Conservation (phyloP, 1,140 invertebrate species). For the Drosophila orena region DNA sequence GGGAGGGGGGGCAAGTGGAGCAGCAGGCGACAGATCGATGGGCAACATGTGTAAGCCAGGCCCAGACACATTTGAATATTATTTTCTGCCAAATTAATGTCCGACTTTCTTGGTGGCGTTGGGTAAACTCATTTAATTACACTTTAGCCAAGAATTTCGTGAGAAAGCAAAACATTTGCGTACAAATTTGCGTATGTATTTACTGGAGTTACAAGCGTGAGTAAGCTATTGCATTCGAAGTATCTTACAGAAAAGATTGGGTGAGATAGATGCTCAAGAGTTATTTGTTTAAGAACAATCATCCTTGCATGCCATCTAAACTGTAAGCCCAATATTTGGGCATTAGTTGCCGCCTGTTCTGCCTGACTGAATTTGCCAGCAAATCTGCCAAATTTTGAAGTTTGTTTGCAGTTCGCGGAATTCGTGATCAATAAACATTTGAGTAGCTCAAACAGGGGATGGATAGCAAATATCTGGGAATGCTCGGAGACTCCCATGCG, state of each 20-base stretch:
- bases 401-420: constrained; percentile 51
- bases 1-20: not conserved
- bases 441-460: constrained; percentile 19
- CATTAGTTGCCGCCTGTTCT: not conserved
- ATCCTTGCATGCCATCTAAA: not conserved
- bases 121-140: constrained; percentile 43
- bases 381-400: constrained; percentile 5
- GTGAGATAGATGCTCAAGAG: no score
- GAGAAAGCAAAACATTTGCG: constrained; percentile 41
- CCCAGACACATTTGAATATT: constrained; percentile 49
- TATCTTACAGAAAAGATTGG: no score
- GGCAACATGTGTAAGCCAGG: constrained; percentile 44
- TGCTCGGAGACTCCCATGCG: constrained; percentile 58
- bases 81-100: constrained; percentile 42
- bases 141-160: constrained; percentile 29
- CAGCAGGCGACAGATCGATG: constrained; percentile 19
- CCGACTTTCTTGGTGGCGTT: constrained; percentile 17
- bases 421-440: constrained; percentile 57
- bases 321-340: not conserved
- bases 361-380: constrained; percentile 1
- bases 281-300: no score
- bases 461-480: constrained; percentile 27
- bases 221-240: no score
- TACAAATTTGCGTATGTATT: constrained; percentile 1
- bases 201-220: not conserved